A percentile compares a stretch with the other conserved stretches of the same genome.
These are phyloP conservation scores for Apistogramma diplotaenia DNA, from an alignment of 2,113 vertebrate genomes.

Conservation along the genomic window DNA sequence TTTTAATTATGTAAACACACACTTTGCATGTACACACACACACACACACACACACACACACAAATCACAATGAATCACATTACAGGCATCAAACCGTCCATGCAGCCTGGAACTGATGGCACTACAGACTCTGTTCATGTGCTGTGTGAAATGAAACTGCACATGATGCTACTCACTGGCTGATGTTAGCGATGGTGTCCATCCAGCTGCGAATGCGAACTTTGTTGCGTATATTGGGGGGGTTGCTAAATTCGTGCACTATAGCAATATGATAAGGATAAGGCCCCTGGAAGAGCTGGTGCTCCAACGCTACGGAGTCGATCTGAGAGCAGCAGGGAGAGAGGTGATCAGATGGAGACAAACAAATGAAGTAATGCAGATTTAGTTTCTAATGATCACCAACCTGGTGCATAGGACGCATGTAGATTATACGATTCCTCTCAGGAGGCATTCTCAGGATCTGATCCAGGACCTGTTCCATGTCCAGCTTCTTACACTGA, in stretches of 20 bases:
- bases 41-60: accelerated
- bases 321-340: slow-evolving; percentile 74
- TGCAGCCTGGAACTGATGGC: too few species aligned
- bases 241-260: slow-evolving; percentile 98
- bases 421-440: slow-evolving; percentile 96
- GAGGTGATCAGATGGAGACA: too few species aligned
- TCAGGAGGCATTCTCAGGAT: slow-evolving; percentile 95
- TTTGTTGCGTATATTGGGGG: slow-evolving; percentile 97
- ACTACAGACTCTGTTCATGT: too few species aligned
- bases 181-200: slow-evolving; percentile 98
- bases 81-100: accelerated
- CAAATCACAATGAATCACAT: too few species aligned
- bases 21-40: too few species aligned
- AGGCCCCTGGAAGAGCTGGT: slow-evolving; percentile 93
- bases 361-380: too few species aligned
- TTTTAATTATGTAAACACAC: too few species aligned
- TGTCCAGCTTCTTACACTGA: slow-evolving; percentile 97
- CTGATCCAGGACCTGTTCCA: slow-evolving; percentile 96
- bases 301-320: slow-evolving; percentile 89
- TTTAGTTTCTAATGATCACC: neutral
- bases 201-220: slow-evolving; percentile 98
- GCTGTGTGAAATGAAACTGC: neutral
- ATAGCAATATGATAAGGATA: slow-evolving; percentile 97
- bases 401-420: slow-evolving; percentile 98
- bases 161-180: slow-evolving; percentile 83